A percentile compares a stretch with the other conserved stretches of the same genome.
Conservation (phyloP, 2,797 vertebrate genomes). For the Manis pentadactyla region DNA sequence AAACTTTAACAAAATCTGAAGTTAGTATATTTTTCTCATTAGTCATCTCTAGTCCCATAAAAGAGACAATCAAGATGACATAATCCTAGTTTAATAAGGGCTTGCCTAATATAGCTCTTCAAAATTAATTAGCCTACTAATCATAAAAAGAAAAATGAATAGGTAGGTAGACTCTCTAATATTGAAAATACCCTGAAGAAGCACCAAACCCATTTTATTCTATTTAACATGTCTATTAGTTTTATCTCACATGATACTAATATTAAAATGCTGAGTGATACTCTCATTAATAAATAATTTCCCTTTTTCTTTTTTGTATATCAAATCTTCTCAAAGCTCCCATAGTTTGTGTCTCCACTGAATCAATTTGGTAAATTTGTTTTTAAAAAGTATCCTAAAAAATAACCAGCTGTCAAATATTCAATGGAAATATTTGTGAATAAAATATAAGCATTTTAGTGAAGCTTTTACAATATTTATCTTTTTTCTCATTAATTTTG, state of each 20-base stretch:
- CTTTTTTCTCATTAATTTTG: background rate
- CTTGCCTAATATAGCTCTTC: slow-evolving; percentile 71
- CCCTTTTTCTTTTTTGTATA: background rate
- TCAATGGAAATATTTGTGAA: background rate
- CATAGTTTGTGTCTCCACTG: background rate
- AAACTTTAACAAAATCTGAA: slow-evolving; percentile 64
- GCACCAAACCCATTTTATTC: slow-evolving; percentile 3
- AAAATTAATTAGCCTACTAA: slow-evolving; percentile 76
- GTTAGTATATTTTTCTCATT: slow-evolving; percentile 72
- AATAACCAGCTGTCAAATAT: background rate
- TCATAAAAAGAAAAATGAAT: slow-evolving; percentile 67
- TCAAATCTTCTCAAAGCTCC: background rate
- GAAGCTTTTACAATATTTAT: background rate
- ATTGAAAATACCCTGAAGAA: slow-evolving; percentile 54
- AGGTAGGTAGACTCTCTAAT: slow-evolving; percentile 50
- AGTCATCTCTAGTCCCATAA: slow-evolving; percentile 55
- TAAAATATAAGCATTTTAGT: background rate
- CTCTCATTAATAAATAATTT: slow-evolving; percentile 51
- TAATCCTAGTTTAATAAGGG: slow-evolving; percentile 67
- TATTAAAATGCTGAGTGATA: slow-evolving; percentile 43
- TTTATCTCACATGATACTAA: slow-evolving; percentile 53
- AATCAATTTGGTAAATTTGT: slow-evolving; percentile 1
- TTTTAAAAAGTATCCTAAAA: slow-evolving; percentile 9
- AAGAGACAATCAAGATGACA: slow-evolving; percentile 66
- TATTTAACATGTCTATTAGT: slow-evolving; percentile 50